Evolutionary conservation across 2,113 vertebrate species (phyloP).

Genomic region (Genyomyrus donnyi): DNA sequence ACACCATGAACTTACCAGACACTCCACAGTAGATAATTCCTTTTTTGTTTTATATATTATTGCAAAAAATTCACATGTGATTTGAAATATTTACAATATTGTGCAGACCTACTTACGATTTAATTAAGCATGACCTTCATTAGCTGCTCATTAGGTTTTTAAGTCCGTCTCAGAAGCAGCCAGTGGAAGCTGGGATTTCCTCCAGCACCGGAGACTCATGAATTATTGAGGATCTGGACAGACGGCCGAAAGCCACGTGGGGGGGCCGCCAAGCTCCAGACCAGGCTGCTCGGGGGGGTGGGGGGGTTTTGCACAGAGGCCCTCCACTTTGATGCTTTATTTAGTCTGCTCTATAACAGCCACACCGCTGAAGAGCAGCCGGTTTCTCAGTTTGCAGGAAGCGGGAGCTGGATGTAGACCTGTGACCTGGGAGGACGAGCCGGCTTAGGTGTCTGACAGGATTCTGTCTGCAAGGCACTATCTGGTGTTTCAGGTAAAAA

Average conservation of each 20-base stretch:
- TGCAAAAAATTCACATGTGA: background rate
- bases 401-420: too few relatives aligned
- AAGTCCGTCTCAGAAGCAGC: background rate
- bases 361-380: background rate
- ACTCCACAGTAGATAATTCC: background rate
- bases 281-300: too few relatives aligned
- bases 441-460: background rate
- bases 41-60: background rate
- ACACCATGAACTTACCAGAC: background rate
- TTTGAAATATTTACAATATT: background rate
- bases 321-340: background rate
- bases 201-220: background rate
- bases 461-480: background rate
- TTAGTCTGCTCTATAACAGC: background rate
- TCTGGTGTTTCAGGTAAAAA: background rate
- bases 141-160: background rate
- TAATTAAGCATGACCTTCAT: background rate
- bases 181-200: background rate
- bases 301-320: background rate
- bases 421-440: background rate
- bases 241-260: background rate
- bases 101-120: background rate
- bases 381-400: background rate
- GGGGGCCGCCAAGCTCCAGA: background rate
- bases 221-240: slow-evolving; percentile 6